A percentile compares a stretch with the other conserved stretches of the same genome.
Evolutionary conservation across 2,113 vertebrate species (phyloP).

Genomic region (Campylomormyrus numenius): DNA sequence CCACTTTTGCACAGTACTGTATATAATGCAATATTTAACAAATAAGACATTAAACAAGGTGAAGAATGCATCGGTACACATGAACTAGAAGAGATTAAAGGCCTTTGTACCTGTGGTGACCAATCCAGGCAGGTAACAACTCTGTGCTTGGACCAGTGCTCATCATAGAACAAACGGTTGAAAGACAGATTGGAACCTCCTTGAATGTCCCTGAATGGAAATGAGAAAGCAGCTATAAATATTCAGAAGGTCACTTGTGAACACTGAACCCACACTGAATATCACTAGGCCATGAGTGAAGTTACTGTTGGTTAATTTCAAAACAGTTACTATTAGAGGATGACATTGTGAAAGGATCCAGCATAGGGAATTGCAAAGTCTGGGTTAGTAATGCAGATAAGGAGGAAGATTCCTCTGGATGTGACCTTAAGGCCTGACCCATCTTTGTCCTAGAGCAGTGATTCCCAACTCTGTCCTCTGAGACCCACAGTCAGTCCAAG

Average conservation of each 20-base stretch:
- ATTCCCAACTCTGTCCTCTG: not conserved
- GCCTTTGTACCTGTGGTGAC: slow-evolving; percentile 73
- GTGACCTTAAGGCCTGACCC: not conserved
- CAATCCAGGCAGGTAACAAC: slow-evolving; percentile 83
- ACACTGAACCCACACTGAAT: not conserved
- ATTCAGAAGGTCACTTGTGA: not conserved
- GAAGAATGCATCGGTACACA: not conserved
- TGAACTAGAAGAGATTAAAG: not conserved
- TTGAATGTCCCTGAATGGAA: slow-evolving; percentile 65
- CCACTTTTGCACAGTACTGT: not conserved
- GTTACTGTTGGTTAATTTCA: not conserved
- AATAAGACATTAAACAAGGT: not conserved
- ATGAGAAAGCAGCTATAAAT: slow-evolving; percentile 6
- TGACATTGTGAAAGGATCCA: not conserved
- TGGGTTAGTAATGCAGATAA: not conserved
- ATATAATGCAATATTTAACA: not conserved
- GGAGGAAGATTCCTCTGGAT: not conserved
- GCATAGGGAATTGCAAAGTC: not conserved
- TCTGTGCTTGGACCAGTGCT: slow-evolving; percentile 83
- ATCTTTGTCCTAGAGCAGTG: not conserved
- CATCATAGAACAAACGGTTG: slow-evolving; percentile 77
- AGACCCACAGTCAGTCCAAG: not conserved
- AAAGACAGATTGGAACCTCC: slow-evolving; percentile 79
- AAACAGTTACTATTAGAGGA: not conserved
- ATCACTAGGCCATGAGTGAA: not conserved